Base-by-base conservation (phyloP, 2,113 vertebrate genomes). In the Hassar affinis region DNA sequence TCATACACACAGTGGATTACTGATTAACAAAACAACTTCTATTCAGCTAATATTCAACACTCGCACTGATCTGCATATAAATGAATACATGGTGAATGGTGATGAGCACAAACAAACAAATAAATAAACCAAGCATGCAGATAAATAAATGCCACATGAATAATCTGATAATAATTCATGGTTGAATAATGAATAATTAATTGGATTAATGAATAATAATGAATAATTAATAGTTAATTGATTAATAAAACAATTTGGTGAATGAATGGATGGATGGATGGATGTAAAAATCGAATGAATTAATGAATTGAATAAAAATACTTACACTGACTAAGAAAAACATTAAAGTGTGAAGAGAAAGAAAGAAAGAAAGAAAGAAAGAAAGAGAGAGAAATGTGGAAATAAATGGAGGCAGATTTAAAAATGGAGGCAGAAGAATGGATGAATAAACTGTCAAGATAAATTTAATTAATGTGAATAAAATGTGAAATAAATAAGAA, bases 1-100 rank as follows among this genome's bases (percentile, higher is more conserved):
- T 66, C 74, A 78, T 30, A 68, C 61, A 56, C 35, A 68, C 80
- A 74, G 51, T 85, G 45, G 71, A 89, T 89, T 87, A 90, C 15
- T 61, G 57, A 79, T 79, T 47, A 62, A 47, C 57, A 79, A 79
- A 62, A 76, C 49, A 76, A 76, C 49, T 52, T 35, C 49, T 54
- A 27, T 76, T 76, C 49, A 76, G 35, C 74, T 77, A 33, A 77
- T 77, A 56, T 77, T 77, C 74, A n/a, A n/a, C n/a, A 56, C 20
- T 56, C 10, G 35, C 51, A 35, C 18, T 35, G 18, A 56, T 77
- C 56, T 77, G 30, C 57, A 62, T 45, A 49, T 62, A 49, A 79
- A 79, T 64, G 0, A 49, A 62, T 11, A 79, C 57, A 62, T 27
- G 25, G 20, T 30, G 87, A 88, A 85, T 42, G 79, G 1, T n/a